phyloP scores from a whole-genome alignment of 2,888 invertebrate genomes.

The Herminia tarsipennalis region DNA sequence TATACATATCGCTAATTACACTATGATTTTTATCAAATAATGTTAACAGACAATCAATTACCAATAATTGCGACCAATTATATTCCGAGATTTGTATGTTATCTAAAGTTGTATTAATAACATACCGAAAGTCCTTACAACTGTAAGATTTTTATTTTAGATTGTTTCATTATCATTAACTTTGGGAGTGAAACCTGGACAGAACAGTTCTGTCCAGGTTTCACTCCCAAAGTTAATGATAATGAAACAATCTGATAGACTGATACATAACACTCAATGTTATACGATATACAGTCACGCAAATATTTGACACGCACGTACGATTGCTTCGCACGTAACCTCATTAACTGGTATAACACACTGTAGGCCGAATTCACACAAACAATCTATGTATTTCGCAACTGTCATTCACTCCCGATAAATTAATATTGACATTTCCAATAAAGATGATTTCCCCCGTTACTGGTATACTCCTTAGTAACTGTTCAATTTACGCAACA shows the following conservation, averaged over 20 bases:
- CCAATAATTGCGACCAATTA: too few relatives aligned
- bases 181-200: too few relatives aligned
- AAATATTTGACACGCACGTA: constrained; percentile 8
- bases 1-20: constrained; percentile 1
- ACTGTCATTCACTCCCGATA: too few relatives aligned
- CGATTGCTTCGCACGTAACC: too few relatives aligned
- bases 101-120: too few relatives aligned
- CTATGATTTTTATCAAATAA: constrained; percentile 1
- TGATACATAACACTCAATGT: constrained; percentile 7
- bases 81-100: constrained; percentile 4
- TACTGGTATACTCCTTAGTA: constrained; percentile 2
- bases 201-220: too few relatives aligned
- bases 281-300: constrained; percentile 3
- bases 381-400: too few relatives aligned
- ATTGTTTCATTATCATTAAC: background rate
- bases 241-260: constrained; percentile 11
- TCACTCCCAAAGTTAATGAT: background rate
- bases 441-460: constrained; percentile 1
- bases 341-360: too few relatives aligned
- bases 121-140: constrained; percentile 10
- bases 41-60: too few relatives aligned
- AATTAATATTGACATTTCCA: too few relatives aligned
- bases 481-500: background rate
- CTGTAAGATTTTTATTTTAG: background rate
- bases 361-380: too few relatives aligned